Evolutionary conservation across 1,140 invertebrate genomes (phyloP).

Genomic region (Argopecten irradians): DNA sequence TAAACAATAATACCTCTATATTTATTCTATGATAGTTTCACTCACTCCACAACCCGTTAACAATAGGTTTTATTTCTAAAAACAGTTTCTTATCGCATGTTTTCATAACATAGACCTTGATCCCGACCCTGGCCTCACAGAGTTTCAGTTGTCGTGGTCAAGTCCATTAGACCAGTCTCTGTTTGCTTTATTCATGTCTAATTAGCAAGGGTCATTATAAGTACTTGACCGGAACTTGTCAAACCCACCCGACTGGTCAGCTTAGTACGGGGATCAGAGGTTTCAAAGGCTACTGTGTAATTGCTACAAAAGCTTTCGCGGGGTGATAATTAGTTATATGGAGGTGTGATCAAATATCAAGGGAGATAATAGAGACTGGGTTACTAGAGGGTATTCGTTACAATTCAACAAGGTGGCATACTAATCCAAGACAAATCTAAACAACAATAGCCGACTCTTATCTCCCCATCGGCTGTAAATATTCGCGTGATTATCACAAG

Average conservation of each 20-base stretch:
- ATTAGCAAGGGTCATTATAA: not conserved
- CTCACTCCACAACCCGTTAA: not conserved
- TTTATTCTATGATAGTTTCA: constrained; percentile 3
- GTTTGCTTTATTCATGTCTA: not conserved
- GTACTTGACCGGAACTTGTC: not conserved
- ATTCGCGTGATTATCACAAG: too few species aligned
- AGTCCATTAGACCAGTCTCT: constrained; percentile 7
- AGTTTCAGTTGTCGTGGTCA: not conserved
- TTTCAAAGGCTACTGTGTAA: not conserved
- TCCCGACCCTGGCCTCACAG: not conserved
- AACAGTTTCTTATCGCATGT: not conserved
- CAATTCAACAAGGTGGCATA: not conserved
- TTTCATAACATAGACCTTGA: not conserved
- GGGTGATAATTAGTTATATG: not conserved
- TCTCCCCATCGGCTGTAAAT: too few species aligned
- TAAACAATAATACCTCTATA: not conserved
- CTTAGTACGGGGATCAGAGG: not conserved
- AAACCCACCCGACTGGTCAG: constrained; percentile 14
- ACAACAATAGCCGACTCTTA: not conserved
- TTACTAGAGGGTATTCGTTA: not conserved
- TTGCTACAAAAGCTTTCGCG: not conserved
- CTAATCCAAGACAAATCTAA: not conserved
- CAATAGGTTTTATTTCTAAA: not conserved
- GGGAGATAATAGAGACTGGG: not conserved
- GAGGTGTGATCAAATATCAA: not conserved